phyloP scores from a whole-genome alignment of 2,113 vertebrate genomes.

The Limanda limanda region DNA sequence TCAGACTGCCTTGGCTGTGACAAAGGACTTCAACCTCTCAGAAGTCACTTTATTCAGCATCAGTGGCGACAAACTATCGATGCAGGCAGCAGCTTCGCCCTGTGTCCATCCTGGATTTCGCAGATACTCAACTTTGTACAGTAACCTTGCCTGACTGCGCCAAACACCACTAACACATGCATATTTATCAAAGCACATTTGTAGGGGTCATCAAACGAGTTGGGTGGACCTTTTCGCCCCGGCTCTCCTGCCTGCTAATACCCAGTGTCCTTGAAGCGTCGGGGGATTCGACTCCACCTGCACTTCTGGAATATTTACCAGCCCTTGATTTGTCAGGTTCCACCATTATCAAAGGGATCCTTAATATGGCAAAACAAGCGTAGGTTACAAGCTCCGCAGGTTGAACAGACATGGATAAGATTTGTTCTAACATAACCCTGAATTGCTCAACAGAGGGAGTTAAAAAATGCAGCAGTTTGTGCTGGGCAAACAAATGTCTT shows the following conservation, averaged over 20 bases:
- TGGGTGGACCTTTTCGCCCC: constrained; percentile 12
- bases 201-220: constrained; percentile 46
- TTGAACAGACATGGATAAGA: too few species aligned
- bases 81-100: constrained; percentile 37
- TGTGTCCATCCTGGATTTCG: constrained; percentile 44
- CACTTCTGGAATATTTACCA: constrained; percentile 52
- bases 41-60: constrained; percentile 39
- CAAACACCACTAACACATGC: constrained; percentile 53
- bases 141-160: constrained; percentile 56
- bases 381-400: constrained; percentile 10
- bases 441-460: constrained; percentile 23
- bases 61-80: neutral
- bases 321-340: constrained; percentile 50
- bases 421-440: too few species aligned
- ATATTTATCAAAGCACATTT: constrained; percentile 69
- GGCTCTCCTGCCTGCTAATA: constrained; percentile 30
- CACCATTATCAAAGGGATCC: constrained; percentile 62
- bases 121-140: constrained; percentile 55
- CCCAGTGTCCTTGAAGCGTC: constrained; percentile 60
- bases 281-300: constrained; percentile 55
- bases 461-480: constrained; percentile 28
- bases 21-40: constrained; percentile 35
- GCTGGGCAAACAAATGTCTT: constrained; percentile 11
- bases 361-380: constrained; percentile 57
- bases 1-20: neutral